Base-by-base conservation (phyloP, 2,797 vertebrate species). In the Mastacembelus armatus region DNA sequence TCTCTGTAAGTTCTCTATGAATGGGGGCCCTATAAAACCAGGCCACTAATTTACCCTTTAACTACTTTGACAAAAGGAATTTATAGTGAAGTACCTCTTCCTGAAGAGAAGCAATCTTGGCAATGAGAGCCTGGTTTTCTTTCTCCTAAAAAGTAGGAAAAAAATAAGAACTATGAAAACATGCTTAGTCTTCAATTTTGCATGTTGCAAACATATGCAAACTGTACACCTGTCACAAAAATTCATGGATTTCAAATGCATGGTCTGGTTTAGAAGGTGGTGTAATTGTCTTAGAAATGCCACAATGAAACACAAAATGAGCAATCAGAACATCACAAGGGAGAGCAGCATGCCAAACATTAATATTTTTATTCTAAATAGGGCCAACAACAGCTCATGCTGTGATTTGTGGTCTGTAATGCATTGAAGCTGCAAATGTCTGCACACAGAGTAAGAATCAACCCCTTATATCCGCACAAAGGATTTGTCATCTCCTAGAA, bases 51-150 rank as follows among this genome's bases (percentile, higher is more conserved):
- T 45, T 50, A 3, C 29, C 21, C 3, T 11, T 69, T 14, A 52
- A n/a, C 15, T 52, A 27, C 5, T 44, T 38, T 19, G 16, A 49
- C 14, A 15, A 21, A 4, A 0, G 9, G 42, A 4, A 10, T 72
- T 4, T 16, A 72, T 12, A 16, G 27, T 39, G 2, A 47, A 12
- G 15, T 94, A 97, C 96, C 96, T 98, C 96, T 61, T 98, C 96
- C 81, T 97, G 95, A 7, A 98, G 94, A 74, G 88, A 87, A 5
- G 87, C 71, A 42, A 97, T 95, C 86, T 96, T 94, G 39, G 89
- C 66, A 51, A 96, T 78, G 8, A 98, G 93, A 70, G 87, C 80
- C 32, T 94, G 93, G 80, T 96, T 98, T 84, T 98, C 96, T 61
- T 88, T 92, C 77, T 96, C 95, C 98, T 98, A 40, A 2, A 68